Base-by-base conservation (phyloP, 92 coral and sea anemone genomes). In the Chrysogorgia sp. region DNA sequence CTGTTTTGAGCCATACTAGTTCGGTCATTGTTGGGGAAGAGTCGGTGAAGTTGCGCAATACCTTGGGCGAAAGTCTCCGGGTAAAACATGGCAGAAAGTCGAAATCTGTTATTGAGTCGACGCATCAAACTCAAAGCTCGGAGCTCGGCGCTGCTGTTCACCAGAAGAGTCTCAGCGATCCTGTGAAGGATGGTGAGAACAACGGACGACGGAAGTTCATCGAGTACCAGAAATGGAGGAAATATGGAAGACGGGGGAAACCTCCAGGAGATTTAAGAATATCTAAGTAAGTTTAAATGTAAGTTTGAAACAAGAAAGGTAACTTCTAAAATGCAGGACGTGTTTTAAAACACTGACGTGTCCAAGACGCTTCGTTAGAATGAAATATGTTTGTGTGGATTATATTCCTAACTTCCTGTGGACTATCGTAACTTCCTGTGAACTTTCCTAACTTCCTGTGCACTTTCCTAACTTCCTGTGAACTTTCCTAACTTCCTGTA, bases 161-260 rank as follows among this genome's bases (percentile, higher is more conserved):
- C 34, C 58, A 53, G 65, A 72, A 72, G 37, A 72, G 79, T 37
- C 79, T 53, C 15, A 72, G 79, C 55, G 79, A 72, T 56, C 79
- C 79, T 2, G 55, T 72, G 28, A 72, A 55, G 15, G 59, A 72
- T 10, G 79, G 7, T 33, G 65, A 72, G 50, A 72, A 72, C 23
- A 34, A 41, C 20, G 79, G 52, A 9, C 47, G 49, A 10, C 35
- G 45, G 30, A 72, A 72, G 33, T 33, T 72, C 28, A 35, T 56
- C 23, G 79, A 72, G 65, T 72, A 72, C 55, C 79, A 72, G 65
- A 72, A 72, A 56, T 72, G 79, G 79, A 58, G 59, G 34, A 72
- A 72, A 43, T 72, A 72, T 34, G 79, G 79, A 20, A 26, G 79
- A 9, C 29, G 45, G 12, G 79, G 79, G 0, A 72, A 53, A 34